Evolutionary conservation across 2,797 vertebrate genomes (phyloP), one percentile per base, ranked within the genome.

Genomic region (Melopsittacus undulatus): DNA sequence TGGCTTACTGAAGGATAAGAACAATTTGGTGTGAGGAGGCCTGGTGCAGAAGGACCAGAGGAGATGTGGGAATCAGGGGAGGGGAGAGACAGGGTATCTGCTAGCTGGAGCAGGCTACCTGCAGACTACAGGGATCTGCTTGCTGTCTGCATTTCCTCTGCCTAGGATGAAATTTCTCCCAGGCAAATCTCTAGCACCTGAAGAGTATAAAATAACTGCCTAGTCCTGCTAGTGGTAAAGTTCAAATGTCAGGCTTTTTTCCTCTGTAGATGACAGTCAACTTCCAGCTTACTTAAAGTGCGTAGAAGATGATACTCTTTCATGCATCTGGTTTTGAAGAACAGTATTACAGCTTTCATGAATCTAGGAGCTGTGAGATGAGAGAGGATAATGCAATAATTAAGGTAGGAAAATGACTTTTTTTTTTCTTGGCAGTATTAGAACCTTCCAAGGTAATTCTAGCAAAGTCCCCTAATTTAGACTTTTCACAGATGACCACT

Each of bases 201-300:
- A 49, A 49, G 29, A 52, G 30, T 36, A 16, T 49, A 56, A 74
- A 49, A 22, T 73, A 26, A 49, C 68, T 77, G 43, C 45, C 27
- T 61, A 21, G 19, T 61, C 3, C 29, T 32, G 7, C 21, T 40
- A 2, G 30, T 42, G 73, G 27, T 63, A 68, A 48, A 68, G 16
- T 42, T 87, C 36, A 78, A 10, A 52, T 1, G 0, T 57, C 56
- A 7, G 1, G 2, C 3, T 24, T 74, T 32, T 77, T 68, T 20
- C 30, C 8, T 59, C 18, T 62, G 0, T 59, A 7, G 4, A 0
- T 54, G n/a, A 38, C 1, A 1, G 34, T 38, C 0, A 0, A 24
- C 48, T 72, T 87, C 17, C 15, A 68, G 30, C 40, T 92, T 83
- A 56, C 51, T 88, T 51, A 24, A 22, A 67, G 29, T 24, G 9